Evolutionary conservation across 2,888 invertebrate genomes (phyloP).

Genomic region (Pediacus dermestoides): DNA sequence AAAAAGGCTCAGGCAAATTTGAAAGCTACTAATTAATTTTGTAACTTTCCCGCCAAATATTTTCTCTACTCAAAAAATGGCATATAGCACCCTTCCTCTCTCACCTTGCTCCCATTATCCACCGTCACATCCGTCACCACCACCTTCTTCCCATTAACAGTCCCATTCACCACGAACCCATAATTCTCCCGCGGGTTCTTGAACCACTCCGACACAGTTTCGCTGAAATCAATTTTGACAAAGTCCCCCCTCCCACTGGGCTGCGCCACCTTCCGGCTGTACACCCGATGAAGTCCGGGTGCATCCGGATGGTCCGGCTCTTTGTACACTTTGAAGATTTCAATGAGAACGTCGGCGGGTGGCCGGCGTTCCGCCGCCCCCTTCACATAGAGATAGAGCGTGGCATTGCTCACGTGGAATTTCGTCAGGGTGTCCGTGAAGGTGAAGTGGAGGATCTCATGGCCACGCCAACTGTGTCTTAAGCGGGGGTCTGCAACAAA

Average conservation of each 20-base stretch:
- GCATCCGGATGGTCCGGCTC: conserved; percentile 40
- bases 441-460: conserved; percentile 68
- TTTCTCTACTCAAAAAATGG: too few species aligned
- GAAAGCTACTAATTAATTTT: too few species aligned
- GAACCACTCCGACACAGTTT: conserved; percentile 74
- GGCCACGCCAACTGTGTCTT: conserved; percentile 64
- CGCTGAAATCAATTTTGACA: conserved; percentile 71
- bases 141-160: conserved; percentile 58
- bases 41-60: too few species aligned
- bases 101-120: conserved; percentile 53
- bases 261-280: conserved; percentile 49
- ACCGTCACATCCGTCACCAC: conserved; percentile 64
- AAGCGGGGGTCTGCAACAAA: conserved; percentile 61
- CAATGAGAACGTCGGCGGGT: conserved; percentile 40
- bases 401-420: conserved; percentile 66
- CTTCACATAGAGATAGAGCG: conserved; percentile 66
- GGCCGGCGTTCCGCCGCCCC: conserved; percentile 49
- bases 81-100: conserved; percentile 15
- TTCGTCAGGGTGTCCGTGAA: conserved; percentile 68
- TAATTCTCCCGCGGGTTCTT: conserved; percentile 69
- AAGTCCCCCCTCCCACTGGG: conserved; percentile 64
- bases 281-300: conserved; percentile 38
- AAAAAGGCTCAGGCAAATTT: too few species aligned
- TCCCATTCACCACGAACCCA: conserved; percentile 72
- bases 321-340: conserved; percentile 45